Conservation (phyloP, 2,113 vertebrate genomes). For the Urocynchramus pylzowi region DNA sequence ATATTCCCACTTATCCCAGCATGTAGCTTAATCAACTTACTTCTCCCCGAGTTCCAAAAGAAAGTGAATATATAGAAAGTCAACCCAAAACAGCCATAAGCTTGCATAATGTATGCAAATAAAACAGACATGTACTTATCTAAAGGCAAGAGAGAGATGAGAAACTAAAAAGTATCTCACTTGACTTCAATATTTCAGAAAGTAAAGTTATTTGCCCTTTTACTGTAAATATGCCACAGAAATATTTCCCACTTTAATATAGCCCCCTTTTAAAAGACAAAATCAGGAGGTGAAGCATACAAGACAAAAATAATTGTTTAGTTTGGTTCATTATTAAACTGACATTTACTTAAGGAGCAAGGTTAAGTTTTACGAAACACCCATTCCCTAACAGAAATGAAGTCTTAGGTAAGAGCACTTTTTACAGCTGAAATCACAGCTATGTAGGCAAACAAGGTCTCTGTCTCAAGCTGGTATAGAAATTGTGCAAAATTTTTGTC, state of each 20-base stretch:
- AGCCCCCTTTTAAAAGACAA: neutral
- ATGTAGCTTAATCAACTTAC: neutral
- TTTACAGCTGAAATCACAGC: neutral
- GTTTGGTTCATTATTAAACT: neutral
- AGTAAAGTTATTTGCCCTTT: neutral
- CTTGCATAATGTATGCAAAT: neutral
- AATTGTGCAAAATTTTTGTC: neutral
- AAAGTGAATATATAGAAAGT: neutral
- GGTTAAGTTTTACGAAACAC: neutral
- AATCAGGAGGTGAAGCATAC: neutral
- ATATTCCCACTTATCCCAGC: neutral
- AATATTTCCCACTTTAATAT: neutral
- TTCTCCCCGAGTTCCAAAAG: neutral
- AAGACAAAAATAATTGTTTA: neutral
- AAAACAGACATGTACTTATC: neutral
- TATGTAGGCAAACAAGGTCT: neutral
- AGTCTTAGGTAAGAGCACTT: neutral
- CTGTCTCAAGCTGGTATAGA: neutral
- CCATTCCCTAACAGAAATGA: neutral
- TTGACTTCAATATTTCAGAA: neutral
- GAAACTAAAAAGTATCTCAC: neutral
- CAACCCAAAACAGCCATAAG: neutral
- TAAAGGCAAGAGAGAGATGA: neutral
- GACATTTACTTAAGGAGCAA: neutral
- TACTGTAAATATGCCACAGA: neutral